These are phyloP conservation scores for Zapornia atra DNA, from an alignment of 2,113 vertebrate genomes.

Conservation along the genomic window DNA sequence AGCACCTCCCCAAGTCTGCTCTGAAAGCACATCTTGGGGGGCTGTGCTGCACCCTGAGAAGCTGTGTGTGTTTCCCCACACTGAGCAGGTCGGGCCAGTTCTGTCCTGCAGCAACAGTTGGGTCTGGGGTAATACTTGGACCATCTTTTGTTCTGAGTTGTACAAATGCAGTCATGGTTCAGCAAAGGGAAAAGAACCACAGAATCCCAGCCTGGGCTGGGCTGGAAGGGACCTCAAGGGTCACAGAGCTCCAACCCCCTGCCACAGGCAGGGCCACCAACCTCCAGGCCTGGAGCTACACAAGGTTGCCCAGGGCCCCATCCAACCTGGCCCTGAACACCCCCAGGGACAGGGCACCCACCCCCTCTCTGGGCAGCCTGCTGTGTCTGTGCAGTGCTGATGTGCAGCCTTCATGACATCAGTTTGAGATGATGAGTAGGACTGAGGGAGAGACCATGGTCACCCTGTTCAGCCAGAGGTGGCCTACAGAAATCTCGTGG, in stretches of 20 bases:
- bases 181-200: not conserved
- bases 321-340: too few species aligned
- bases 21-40: accelerated
- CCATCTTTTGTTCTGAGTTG: accelerated
- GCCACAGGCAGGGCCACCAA: too few species aligned
- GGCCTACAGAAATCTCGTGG: accelerated
- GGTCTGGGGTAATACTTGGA: not conserved
- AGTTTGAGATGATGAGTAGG: not conserved
- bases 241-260: too few species aligned
- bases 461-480: not conserved
- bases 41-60: not conserved
- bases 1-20: not conserved
- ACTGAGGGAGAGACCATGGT: not conserved
- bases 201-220: not conserved
- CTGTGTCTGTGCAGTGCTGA: not conserved
- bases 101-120: not conserved
- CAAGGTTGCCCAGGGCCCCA: too few species aligned
- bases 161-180: not conserved
- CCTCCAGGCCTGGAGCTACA: too few species aligned
- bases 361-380: not conserved
- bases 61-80: not conserved
- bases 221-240: too few species aligned
- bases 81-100: accelerated
- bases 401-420: accelerated
- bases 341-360: too few species aligned